Conservation (phyloP, 2,888 invertebrate species). For the Sminthurinus aureus region DNA sequence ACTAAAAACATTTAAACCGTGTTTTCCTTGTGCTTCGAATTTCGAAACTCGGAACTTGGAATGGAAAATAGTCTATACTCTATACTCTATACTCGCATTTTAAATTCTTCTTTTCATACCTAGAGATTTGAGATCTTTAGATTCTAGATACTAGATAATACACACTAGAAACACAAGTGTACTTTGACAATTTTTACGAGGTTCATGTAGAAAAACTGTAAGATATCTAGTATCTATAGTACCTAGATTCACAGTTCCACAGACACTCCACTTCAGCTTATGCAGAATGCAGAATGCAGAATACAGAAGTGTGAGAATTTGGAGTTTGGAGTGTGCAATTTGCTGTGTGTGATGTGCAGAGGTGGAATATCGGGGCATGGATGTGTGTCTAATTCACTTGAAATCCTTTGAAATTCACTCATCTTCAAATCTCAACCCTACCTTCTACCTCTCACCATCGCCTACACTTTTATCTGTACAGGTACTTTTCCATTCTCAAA, state of each 20-base stretch:
- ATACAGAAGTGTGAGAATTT: too few relatives aligned
- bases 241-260: too few relatives aligned
- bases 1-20: background rate
- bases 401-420: conserved; percentile 38
- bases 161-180: too few relatives aligned
- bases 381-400: conserved; percentile 18
- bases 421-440: conserved; percentile 29
- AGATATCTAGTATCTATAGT: background rate
- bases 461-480: too few relatives aligned
- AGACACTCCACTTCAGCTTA: too few relatives aligned
- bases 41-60: background rate
- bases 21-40: background rate
- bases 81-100: background rate
- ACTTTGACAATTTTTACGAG: too few relatives aligned
- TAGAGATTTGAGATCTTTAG: background rate
- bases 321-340: too few relatives aligned
- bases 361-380: background rate
- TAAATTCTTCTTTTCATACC: background rate
- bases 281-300: too few relatives aligned
- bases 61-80: background rate
- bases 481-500: too few relatives aligned
- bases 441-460: background rate
- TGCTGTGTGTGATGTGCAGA: background rate
- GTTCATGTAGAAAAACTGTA: background rate
- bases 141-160: too few relatives aligned